Evolutionary conservation across 1,140 invertebrate genomes (phyloP).

Genomic region (Cherax quadricarinatus): DNA sequence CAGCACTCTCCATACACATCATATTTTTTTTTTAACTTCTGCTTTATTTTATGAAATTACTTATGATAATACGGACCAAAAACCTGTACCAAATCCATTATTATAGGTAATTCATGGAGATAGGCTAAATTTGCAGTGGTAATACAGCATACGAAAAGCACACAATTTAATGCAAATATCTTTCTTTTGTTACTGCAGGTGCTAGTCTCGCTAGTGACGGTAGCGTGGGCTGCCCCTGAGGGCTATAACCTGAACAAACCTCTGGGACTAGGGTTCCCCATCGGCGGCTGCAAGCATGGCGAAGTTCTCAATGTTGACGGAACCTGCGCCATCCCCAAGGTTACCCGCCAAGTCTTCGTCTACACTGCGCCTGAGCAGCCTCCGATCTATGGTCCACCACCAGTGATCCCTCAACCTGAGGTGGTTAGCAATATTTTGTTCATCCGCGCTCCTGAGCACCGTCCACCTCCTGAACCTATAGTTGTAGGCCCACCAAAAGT

Average conservation of each 20-base stretch:
- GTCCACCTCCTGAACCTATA: not conserved
- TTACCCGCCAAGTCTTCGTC: slow-evolving; percentile 37
- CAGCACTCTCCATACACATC: too few relatives aligned
- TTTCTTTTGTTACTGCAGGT: not conserved
- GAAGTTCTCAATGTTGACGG: slow-evolving; percentile 51
- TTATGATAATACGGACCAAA: too few relatives aligned
- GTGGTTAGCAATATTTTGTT: slow-evolving; percentile 39
- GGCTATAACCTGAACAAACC: not conserved
- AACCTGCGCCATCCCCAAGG: slow-evolving; percentile 33
- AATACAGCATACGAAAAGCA: not conserved
- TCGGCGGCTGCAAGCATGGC: slow-evolving; percentile 21
- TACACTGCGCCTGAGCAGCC: slow-evolving; percentile 35
- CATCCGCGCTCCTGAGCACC: slow-evolving; percentile 39
- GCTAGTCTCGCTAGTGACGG: not conserved
- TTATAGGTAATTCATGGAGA: too few relatives aligned
- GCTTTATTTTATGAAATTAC: too few relatives aligned
- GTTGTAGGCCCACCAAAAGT: slow-evolving; percentile 9
- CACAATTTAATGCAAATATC: not conserved
- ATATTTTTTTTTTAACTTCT: too few relatives aligned
- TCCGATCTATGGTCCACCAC: not conserved
- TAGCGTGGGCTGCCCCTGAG: not conserved
- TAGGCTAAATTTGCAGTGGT: too few relatives aligned
- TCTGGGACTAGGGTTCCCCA: not conserved
- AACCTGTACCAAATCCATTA: too few relatives aligned
- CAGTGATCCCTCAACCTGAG: slow-evolving; percentile 30